phyloP scores from a whole-genome alignment of 2,113 vertebrate species.

The Osmerus mordax region DNA sequence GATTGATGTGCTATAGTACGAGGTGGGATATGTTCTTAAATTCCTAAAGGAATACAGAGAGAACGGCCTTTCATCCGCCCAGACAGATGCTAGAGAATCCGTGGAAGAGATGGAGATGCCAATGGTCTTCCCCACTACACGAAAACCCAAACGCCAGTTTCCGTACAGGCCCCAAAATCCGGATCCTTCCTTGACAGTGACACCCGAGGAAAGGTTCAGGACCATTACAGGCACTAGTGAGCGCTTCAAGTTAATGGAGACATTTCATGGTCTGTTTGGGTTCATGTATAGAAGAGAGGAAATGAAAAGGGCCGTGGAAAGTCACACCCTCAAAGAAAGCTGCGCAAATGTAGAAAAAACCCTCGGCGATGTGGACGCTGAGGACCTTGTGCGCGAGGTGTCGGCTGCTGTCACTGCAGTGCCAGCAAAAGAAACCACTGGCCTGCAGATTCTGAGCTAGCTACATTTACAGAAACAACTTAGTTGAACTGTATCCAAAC shows the following conservation, averaged over 20 bases:
- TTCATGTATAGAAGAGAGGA: neutral
- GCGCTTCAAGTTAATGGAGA: neutral
- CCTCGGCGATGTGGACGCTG: no score
- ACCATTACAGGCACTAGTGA: neutral
- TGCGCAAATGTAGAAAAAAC: neutral
- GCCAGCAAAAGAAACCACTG: neutral
- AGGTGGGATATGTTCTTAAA: neutral
- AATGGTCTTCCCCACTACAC: neutral
- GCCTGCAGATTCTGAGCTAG: neutral
- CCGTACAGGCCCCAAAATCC: neutral
- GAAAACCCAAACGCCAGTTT: slow-evolving; percentile 7
- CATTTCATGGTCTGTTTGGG: no score
- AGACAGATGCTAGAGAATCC: no score
- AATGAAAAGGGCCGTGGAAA: slow-evolving; percentile 1
- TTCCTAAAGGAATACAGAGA: neutral
- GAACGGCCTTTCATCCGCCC: slow-evolving; percentile 6
- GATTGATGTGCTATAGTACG: neutral
- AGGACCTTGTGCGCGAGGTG: neutral
- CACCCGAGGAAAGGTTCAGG: neutral
- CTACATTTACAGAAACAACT: slow-evolving; percentile 2
- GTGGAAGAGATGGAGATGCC: no score
- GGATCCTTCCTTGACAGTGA: no score
- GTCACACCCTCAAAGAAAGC: slow-evolving; percentile 3
- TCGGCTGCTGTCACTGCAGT: neutral
- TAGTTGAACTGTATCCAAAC: slow-evolving; percentile 3